Evolutionary conservation across 2,888 invertebrate species (phyloP), one percentile per base, ranked within the genome.

Genomic region (Pammene aurita): DNA sequence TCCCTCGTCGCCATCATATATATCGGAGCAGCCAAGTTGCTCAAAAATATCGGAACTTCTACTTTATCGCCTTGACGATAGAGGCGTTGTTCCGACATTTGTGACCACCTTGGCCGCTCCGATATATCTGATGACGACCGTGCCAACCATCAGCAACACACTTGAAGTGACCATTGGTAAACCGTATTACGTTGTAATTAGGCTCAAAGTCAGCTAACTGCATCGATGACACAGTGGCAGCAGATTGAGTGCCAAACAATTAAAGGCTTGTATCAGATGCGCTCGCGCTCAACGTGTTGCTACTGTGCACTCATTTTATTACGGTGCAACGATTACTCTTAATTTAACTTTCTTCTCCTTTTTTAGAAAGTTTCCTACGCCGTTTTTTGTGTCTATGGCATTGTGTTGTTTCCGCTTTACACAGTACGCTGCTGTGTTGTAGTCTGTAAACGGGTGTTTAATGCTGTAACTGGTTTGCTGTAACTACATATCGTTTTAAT

Each of bases 191-290:
- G 42, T 42, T 4, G 11, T 11, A 42, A 42, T 13, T 11, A 42
- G 42, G 11, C 13, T 42, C 42, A 11, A 42, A 13, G 11, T 42
- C 42, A 42, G 10, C 11, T 10, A 42, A 5, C 42, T 42, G 11
- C n/a, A n/a, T 11, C 42, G 11, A 13, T 13, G 42, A 5, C 7
- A n/a, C 67, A 14, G 54, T 41, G 48, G 74, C 80, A 79, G 80
- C 77, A 77, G 78, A 79, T 82, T 79, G 80, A 79, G 80, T 81
- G 78, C 77, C 76, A 77, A 81, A 80, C 82, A 84, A 84, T 84
- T 83, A 81, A 79, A 78, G 78, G 71, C 74, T 72, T 68, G 76
- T 81, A 83, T 78, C 77, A 74, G 74, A 75, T 72, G 76, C 66
- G 67, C 71, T 68, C 72, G 79, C 81, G 79, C 78, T 80, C 79